phyloP scores from a whole-genome alignment of 2,113 vertebrate species.

The Chascanopsetta lugubris region DNA sequence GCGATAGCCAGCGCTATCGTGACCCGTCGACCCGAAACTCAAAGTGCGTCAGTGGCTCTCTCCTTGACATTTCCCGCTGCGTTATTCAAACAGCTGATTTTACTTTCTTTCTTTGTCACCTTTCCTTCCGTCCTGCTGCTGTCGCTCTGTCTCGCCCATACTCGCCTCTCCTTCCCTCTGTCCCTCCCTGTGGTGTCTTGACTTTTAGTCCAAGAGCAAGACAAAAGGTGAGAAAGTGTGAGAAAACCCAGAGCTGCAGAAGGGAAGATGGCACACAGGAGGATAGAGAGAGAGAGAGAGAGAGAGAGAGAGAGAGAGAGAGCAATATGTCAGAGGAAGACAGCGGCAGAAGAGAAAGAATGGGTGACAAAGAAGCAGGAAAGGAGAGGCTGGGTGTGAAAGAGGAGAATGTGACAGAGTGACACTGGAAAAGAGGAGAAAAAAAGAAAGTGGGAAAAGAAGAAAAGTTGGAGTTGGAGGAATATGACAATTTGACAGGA shows the following conservation, averaged over 20 bases:
- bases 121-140: conserved; percentile 33
- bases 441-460: conserved; percentile 22
- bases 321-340: conserved; percentile 46
- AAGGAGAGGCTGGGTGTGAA: conserved; percentile 51
- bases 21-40: conserved; percentile 20
- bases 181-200: conserved; percentile 39
- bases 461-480: conserved; percentile 41
- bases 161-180: conserved; percentile 30
- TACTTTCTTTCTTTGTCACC: conserved; percentile 33
- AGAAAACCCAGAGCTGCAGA: conserved; percentile 30
- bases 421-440: conserved; percentile 30
- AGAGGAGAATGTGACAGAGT: conserved; percentile 45
- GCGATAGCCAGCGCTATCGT: conserved; percentile 6
- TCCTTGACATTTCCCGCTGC: conserved; percentile 36
- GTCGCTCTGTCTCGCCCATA: conserved; percentile 21
- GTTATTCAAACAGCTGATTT: conserved; percentile 30
- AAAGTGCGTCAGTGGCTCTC: conserved; percentile 3
- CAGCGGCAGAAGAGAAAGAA: conserved; percentile 36
- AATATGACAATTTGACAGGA: conserved; percentile 53
- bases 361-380: conserved; percentile 52
- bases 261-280: conserved; percentile 18
- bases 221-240: conserved; percentile 23
- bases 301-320: conserved; percentile 20
- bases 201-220: conserved; percentile 44
- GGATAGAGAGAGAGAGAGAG: not conserved